A percentile compares a stretch with the other conserved stretches of the same genome.
phyloP scores from a whole-genome alignment of 2,797 vertebrate genomes.

The Threskiornis aethiopicus region DNA sequence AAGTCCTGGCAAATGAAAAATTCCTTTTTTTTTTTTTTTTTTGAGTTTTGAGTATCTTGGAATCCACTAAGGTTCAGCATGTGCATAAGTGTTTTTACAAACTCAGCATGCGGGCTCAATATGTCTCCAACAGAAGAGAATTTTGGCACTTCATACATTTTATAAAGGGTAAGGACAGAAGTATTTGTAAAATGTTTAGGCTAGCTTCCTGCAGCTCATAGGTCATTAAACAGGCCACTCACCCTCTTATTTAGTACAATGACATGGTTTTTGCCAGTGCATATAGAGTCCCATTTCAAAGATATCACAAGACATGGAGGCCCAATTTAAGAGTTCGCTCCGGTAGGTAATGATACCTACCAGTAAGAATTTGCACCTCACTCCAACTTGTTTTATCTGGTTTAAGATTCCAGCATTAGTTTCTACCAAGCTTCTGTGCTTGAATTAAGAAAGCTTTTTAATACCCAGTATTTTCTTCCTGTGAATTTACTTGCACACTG shows the following conservation, averaged over 20 bases:
- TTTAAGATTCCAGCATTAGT: not conserved
- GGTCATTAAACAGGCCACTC: not conserved
- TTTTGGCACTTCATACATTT: not conserved
- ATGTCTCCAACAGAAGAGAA: conserved; percentile 27
- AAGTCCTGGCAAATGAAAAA: not conserved
- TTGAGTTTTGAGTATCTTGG: not conserved
- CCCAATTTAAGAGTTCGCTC: not conserved
- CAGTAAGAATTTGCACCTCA: not conserved
- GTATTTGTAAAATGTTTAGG: not conserved
- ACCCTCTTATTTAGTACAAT: not conserved
- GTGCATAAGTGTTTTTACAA: conserved; percentile 31
- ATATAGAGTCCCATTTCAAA: not conserved
- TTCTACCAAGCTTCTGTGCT: not conserved
- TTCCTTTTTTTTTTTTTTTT: not conserved
- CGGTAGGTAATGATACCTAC: not conserved
- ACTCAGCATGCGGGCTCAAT: conserved; percentile 40
- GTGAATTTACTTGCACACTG: conserved; percentile 36
- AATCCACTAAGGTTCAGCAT: conserved; percentile 8
- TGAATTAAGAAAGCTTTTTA: conserved; percentile 5
- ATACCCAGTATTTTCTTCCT: conserved; percentile 13
- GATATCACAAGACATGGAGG: not conserved
- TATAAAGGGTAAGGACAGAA: not conserved
- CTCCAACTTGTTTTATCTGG: not conserved
- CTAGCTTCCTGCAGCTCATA: not conserved
- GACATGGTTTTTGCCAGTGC: not conserved